Conservation (phyloP, 2,113 vertebrate genomes). For the Trematocara marginatum region DNA sequence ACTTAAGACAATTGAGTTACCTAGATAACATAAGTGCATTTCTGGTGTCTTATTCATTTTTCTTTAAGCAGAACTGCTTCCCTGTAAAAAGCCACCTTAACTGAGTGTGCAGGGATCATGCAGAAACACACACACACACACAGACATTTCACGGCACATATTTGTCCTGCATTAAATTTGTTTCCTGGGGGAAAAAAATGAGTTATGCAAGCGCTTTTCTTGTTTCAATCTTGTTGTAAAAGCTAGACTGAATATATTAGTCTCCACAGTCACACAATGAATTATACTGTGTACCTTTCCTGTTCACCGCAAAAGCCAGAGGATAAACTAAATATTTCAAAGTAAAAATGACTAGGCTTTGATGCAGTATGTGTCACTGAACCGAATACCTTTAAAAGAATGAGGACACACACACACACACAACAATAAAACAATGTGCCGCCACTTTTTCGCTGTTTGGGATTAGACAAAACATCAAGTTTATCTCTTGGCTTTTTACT, state of each 20-base stretch:
- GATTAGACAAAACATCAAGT: not conserved
- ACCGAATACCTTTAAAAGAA: not conserved
- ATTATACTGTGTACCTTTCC: not conserved
- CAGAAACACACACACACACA: not conserved
- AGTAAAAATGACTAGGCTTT: not conserved
- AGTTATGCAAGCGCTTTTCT: not conserved
- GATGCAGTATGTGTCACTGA: not conserved
- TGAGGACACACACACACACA: too few species aligned
- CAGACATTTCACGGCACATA: not conserved
- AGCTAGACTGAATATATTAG: not conserved
- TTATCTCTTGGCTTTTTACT: not conserved
- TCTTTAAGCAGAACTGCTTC: not conserved
- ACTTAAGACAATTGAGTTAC: not conserved
- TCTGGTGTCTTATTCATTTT: not conserved
- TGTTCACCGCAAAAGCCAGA: not conserved
- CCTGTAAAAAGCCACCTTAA: not conserved
- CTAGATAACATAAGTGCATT: not conserved
- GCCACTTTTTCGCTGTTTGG: not conserved
- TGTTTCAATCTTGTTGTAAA: conserved; percentile 24
- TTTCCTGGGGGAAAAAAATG: not conserved
- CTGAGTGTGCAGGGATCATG: not conserved
- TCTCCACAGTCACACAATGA: conserved; percentile 1
- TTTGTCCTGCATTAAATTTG: conserved; percentile 13
- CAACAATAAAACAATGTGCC: not conserved
- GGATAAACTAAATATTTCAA: not conserved